Conservation (phyloP, 2,888 invertebrate species). For the Glaucopsyche alexis region DNA sequence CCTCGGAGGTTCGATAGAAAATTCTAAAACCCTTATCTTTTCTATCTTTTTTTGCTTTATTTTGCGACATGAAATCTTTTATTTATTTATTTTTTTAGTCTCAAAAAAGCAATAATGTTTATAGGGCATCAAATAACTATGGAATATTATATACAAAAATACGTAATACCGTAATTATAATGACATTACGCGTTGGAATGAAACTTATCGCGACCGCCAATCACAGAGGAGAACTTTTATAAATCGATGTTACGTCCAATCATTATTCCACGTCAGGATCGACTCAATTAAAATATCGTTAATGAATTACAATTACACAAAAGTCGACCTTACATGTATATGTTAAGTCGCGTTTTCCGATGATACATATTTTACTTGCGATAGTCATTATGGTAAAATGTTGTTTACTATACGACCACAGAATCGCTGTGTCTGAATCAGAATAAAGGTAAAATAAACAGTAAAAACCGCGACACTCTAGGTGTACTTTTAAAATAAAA, state of each 20-base stretch:
- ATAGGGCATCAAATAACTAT: neutral
- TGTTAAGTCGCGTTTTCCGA: constrained; percentile 51
- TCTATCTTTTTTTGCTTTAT: neutral
- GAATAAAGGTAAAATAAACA: constrained; percentile 78
- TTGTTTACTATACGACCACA: constrained; percentile 76
- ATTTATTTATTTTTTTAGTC: neutral
- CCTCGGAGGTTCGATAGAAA: constrained; percentile 44
- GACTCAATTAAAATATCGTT: constrained; percentile 81
- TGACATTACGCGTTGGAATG: constrained; percentile 73
- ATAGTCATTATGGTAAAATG: constrained; percentile 76
- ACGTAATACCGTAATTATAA: constrained; percentile 66
- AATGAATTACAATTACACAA: constrained; percentile 59
- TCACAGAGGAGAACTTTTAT: constrained; percentile 78
- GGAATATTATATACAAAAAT: constrained; percentile 40
- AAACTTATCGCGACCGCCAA: constrained; percentile 78
- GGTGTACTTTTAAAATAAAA: constrained; percentile 53
- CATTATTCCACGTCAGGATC: constrained; percentile 79
- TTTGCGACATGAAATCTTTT: neutral
- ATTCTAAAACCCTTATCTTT: constrained; percentile 24
- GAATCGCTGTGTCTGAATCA: constrained; percentile 77
- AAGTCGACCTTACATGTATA: constrained; percentile 54
- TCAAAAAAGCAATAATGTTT: neutral
- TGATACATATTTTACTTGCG: constrained; percentile 57
- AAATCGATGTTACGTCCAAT: constrained; percentile 80
- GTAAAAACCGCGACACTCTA: constrained; percentile 60